phyloP scores from a whole-genome alignment of 2,888 invertebrate genomes.

The Laothoe populi region DNA sequence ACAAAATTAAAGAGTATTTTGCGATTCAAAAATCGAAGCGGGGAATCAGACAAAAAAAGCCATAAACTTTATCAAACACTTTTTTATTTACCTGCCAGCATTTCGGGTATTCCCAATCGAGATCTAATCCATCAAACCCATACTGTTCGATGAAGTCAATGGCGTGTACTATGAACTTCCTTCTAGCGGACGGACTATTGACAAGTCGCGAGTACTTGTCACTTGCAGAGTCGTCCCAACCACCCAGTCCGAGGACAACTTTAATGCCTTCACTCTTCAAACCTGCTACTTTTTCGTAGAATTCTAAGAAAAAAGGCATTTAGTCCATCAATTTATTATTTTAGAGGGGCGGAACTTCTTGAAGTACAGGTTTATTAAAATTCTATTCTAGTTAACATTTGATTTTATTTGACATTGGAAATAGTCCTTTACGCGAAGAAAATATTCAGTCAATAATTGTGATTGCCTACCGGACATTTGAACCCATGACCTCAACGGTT shows the following conservation, averaged over 20 bases:
- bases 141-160: slow-evolving; percentile 91
- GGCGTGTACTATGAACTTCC: slow-evolving; percentile 90
- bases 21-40: too few relatives aligned
- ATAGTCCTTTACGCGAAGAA: too few relatives aligned
- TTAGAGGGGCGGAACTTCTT: too few relatives aligned
- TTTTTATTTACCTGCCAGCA: slow-evolving; percentile 90
- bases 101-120: slow-evolving; percentile 97
- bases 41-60: too few relatives aligned
- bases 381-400: too few relatives aligned
- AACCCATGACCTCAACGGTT: too few relatives aligned
- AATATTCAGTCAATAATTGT: too few relatives aligned
- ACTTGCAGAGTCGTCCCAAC: slow-evolving; percentile 97
- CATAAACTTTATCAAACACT: not conserved
- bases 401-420: too few relatives aligned
- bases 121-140: slow-evolving; percentile 95
- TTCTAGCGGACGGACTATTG: slow-evolving; percentile 88
- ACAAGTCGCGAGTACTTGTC: slow-evolving; percentile 94
- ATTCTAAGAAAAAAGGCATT: slow-evolving; percentile 82
- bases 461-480: too few relatives aligned
- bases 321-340: too few relatives aligned
- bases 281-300: slow-evolving; percentile 93
- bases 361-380: too few relatives aligned
- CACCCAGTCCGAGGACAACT: slow-evolving; percentile 94
- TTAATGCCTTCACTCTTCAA: slow-evolving; percentile 90
- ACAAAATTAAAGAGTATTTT: too few relatives aligned